phyloP scores from a whole-genome alignment of 2,888 invertebrate genomes.

The Onchidella celtica region DNA sequence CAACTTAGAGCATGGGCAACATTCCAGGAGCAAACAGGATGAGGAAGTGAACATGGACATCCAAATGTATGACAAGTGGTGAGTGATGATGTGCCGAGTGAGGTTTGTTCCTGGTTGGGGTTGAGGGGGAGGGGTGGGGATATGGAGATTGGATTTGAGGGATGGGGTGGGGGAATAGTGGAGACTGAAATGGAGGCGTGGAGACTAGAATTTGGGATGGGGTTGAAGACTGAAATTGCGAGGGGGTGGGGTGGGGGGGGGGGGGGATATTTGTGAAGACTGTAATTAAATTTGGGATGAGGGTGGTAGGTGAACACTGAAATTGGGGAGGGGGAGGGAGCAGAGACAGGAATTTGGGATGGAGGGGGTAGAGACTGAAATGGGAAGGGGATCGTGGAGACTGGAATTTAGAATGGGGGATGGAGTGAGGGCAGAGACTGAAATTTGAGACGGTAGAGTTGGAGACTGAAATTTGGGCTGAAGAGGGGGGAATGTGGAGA shows the following conservation, averaged over 20 bases:
- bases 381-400: not conserved
- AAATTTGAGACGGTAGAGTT: not conserved
- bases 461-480: too few relatives aligned
- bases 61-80: too few relatives aligned
- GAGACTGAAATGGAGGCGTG: not conserved
- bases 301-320: not conserved
- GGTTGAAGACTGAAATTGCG: not conserved
- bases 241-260: not conserved
- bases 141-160: not conserved
- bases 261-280: not conserved
- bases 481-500: not conserved
- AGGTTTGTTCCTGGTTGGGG: too few relatives aligned
- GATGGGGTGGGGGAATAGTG: not conserved
- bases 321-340: not conserved
- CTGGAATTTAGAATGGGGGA: not conserved
- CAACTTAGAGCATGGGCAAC: too few relatives aligned
- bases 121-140: not conserved
- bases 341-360: not conserved
- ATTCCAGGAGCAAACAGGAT: too few relatives aligned
- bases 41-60: too few relatives aligned
- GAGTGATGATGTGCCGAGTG: too few relatives aligned
- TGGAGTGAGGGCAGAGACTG: not conserved
- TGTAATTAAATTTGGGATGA: not conserved
- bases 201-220: not conserved
- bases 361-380: not conserved